Conservation (phyloP, 2,888 invertebrate species). For the Nezara viridula region DNA sequence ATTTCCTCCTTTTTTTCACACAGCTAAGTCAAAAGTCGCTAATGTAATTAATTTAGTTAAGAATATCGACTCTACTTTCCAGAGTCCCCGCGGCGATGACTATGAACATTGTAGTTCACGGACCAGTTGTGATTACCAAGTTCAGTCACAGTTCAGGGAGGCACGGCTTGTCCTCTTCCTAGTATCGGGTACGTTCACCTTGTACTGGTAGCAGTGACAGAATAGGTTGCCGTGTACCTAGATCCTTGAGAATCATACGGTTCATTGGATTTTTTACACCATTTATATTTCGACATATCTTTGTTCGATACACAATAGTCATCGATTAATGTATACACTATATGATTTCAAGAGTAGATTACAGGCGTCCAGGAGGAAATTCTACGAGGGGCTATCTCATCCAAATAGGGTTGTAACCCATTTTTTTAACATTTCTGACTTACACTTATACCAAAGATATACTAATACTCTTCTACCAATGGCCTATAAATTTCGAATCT, state of each 20-base stretch:
- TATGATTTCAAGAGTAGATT: too few relatives aligned
- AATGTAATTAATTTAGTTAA: background rate
- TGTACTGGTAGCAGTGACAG: background rate
- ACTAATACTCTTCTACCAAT: too few relatives aligned
- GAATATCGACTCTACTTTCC: background rate
- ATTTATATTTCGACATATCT: background rate
- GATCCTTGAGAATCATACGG: background rate
- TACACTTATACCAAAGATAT: too few relatives aligned
- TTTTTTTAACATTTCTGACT: too few relatives aligned
- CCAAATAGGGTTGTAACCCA: too few relatives aligned
- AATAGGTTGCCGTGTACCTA: background rate
- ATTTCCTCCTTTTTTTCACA: background rate
- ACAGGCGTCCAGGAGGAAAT: too few relatives aligned
- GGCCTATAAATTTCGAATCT: too few relatives aligned
- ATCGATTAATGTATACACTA: too few relatives aligned
- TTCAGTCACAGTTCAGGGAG: constrained; percentile 31
- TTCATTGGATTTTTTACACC: background rate
- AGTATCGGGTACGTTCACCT: constrained; percentile 36
- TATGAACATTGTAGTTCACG: constrained; percentile 1
- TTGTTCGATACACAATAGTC: too few relatives aligned
- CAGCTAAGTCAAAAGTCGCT: background rate
- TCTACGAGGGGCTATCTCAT: too few relatives aligned
- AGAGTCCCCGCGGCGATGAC: background rate
- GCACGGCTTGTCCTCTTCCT: constrained; percentile 12
- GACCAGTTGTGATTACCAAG: constrained; percentile 20